phyloP scores from a whole-genome alignment of 2,888 invertebrate genomes.

The Cantharis lateralis region DNA sequence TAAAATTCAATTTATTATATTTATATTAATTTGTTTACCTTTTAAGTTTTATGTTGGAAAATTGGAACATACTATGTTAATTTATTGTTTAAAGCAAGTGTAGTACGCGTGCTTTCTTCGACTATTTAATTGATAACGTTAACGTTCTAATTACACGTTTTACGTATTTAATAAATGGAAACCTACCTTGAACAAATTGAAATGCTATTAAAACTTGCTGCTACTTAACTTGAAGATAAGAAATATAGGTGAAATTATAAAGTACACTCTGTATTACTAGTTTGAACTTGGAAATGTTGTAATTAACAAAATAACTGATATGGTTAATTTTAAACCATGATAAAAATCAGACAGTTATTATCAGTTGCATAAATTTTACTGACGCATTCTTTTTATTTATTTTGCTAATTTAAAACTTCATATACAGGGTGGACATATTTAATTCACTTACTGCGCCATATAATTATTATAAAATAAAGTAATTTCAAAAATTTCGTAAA shows the following conservation, averaged over 20 bases:
- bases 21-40: not conserved
- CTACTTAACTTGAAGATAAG: not conserved
- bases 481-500: no score
- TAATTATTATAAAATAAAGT: no score
- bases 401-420: not conserved
- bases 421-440: no score
- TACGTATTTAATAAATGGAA: not conserved
- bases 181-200: not conserved
- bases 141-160: not conserved
- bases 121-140: not conserved
- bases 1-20: not conserved
- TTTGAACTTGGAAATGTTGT: not conserved
- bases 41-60: not conserved
- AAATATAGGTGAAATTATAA: not conserved
- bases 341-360: not conserved
- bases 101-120: not conserved
- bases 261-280: not conserved
- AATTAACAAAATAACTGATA: not conserved
- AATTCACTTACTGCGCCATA: not conserved
- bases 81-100: not conserved
- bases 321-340: not conserved
- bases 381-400: not conserved
- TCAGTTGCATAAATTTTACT: not conserved
- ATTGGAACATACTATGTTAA: not conserved
- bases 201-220: not conserved